A percentile compares a stretch with the other conserved stretches of the same genome.
Evolutionary conservation across 2,113 vertebrate genomes (phyloP).

Genomic region (Gymnogyps californianus): DNA sequence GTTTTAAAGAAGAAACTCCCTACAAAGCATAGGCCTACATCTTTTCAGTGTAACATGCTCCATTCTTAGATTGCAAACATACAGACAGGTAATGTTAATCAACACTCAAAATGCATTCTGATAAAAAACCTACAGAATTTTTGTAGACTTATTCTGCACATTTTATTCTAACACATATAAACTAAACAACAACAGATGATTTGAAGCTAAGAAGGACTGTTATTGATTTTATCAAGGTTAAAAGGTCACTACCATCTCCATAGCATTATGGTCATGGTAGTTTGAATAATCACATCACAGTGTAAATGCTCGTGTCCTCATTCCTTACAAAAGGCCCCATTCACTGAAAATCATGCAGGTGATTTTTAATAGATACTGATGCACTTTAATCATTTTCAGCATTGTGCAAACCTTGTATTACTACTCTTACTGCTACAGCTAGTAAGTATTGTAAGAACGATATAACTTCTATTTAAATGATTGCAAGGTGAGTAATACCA

Average conservation of each 20-base stretch:
- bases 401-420: not conserved
- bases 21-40: not conserved
- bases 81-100: not conserved
- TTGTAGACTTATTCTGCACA: not conserved
- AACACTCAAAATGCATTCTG: not conserved
- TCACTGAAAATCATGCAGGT: not conserved
- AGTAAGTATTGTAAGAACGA: not conserved
- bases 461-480: not conserved
- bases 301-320: not conserved
- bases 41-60: not conserved
- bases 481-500: not conserved
- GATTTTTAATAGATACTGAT: not conserved
- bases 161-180: not conserved
- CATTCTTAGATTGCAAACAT: not conserved
- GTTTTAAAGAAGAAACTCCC: not conserved
- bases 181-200: not conserved
- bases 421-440: not conserved
- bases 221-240: not conserved
- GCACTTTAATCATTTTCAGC: not conserved
- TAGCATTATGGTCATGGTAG: not conserved
- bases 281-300: slow-evolving; percentile 1
- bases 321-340: not conserved
- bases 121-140: not conserved
- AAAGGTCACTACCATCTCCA: not conserved
- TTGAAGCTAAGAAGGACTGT: not conserved